Conservation (phyloP, 2,113 vertebrate species). For the Gopherus flavomarginatus region DNA sequence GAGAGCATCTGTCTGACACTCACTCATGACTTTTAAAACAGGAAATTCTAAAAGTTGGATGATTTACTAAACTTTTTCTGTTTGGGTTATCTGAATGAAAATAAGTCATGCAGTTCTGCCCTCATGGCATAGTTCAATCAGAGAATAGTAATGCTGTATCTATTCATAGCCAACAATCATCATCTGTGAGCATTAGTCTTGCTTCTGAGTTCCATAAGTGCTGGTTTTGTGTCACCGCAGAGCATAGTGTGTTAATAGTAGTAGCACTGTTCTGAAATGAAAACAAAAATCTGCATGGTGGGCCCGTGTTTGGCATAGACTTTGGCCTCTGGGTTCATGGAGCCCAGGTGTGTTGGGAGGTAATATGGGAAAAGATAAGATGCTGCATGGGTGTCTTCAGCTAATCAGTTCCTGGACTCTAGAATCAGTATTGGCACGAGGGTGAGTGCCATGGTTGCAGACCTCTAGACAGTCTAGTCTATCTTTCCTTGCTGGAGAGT, state of each 20-base stretch:
- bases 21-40: slow-evolving; percentile 12
- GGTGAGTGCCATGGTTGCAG: not conserved
- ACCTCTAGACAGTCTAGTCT: not conserved
- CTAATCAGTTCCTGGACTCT: not conserved
- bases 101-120: not conserved
- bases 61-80: not conserved
- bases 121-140: not conserved
- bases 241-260: not conserved
- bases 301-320: not conserved
- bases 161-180: not conserved
- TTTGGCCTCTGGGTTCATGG: slow-evolving; percentile 1
- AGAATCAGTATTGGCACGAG: not conserved
- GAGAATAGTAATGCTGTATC: not conserved
- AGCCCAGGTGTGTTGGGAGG: not conserved
- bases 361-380: not conserved
- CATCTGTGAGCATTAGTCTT: not conserved
- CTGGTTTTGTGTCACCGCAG: not conserved
- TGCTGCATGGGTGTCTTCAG: not conserved
- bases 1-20: slow-evolving; percentile 45
- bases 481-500: not conserved
- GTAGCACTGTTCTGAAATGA: not conserved
- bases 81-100: not conserved
- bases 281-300: rapidly evolving
- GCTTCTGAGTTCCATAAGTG: not conserved
- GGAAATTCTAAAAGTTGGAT: slow-evolving; percentile 24